Evolutionary conservation across 2,113 vertebrate species (phyloP).

Genomic region (Astatoreochromis straeleni): DNA sequence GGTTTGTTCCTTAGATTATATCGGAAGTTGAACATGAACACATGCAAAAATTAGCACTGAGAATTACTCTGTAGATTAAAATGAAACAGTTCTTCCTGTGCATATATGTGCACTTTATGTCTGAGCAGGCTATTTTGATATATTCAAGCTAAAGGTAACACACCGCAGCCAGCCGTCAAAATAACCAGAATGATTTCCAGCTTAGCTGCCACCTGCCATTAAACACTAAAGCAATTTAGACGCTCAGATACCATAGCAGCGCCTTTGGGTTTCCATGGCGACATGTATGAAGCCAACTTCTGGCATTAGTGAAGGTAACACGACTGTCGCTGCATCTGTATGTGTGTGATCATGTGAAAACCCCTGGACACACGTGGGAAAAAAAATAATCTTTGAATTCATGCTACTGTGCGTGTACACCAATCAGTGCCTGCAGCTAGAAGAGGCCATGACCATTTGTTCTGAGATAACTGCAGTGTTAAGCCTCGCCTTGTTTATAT

Average conservation of each 20-base stretch:
- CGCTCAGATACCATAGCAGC: conserved; percentile 32
- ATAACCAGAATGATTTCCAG: conserved; percentile 19
- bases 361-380: background rate
- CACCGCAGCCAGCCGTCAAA: background rate
- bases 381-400: background rate
- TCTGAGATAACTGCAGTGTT: background rate
- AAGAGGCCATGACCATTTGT: background rate
- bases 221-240: conserved; percentile 30
- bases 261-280: conserved; percentile 59
- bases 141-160: background rate
- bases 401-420: background rate
- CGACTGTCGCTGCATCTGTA: background rate
- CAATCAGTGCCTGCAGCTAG: background rate
- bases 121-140: background rate
- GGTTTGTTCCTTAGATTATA: background rate
- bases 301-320: conserved; percentile 19
- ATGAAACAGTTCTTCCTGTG: background rate
- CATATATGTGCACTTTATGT: background rate
- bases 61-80: background rate
- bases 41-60: background rate
- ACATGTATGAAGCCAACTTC: conserved; percentile 42
- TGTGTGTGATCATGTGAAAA: background rate
- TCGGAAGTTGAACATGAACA: background rate
- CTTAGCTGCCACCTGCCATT: conserved; percentile 18
- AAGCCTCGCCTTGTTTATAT: background rate